Evolutionary conservation across 2,797 vertebrate genomes (phyloP).

Genomic region (Myiotriccus ornatus): DNA sequence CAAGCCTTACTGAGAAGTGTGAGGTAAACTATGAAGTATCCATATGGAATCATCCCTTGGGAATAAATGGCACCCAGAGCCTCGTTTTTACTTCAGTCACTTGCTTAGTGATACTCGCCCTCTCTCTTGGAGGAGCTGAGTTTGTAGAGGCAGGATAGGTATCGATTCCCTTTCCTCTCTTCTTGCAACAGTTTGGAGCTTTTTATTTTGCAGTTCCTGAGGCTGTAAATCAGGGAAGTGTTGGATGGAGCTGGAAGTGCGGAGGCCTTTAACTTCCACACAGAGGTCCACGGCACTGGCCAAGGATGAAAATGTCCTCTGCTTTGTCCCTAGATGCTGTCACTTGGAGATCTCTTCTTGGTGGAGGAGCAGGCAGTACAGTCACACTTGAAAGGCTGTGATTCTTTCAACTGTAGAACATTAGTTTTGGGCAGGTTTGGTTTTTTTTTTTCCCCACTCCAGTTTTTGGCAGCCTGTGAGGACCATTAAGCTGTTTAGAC

Average conservation of each 20-base stretch:
- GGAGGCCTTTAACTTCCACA: background rate
- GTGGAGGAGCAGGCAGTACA: accelerated
- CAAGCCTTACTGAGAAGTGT: background rate
- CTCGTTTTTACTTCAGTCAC: background rate
- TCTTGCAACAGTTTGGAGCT: background rate
- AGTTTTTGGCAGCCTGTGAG: background rate
- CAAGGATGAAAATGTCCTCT: background rate
- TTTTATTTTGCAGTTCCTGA: background rate
- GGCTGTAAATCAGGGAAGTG: background rate
- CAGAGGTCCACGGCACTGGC: background rate
- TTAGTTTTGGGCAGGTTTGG: background rate
- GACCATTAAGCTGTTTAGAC: background rate
- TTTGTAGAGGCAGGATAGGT: background rate
- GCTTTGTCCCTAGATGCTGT: background rate
- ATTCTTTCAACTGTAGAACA: background rate
- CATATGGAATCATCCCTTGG: background rate
- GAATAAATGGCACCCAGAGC: background rate
- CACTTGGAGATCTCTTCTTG: background rate
- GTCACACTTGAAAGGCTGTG: background rate
- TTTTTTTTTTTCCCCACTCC: background rate
- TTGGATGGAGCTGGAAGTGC: background rate
- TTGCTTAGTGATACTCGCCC: background rate
- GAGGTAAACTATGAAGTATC: accelerated
- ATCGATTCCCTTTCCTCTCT: background rate
- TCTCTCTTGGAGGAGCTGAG: background rate